Conservation (phyloP, 1,140 invertebrate species). For the Charaxes varanes region DNA sequence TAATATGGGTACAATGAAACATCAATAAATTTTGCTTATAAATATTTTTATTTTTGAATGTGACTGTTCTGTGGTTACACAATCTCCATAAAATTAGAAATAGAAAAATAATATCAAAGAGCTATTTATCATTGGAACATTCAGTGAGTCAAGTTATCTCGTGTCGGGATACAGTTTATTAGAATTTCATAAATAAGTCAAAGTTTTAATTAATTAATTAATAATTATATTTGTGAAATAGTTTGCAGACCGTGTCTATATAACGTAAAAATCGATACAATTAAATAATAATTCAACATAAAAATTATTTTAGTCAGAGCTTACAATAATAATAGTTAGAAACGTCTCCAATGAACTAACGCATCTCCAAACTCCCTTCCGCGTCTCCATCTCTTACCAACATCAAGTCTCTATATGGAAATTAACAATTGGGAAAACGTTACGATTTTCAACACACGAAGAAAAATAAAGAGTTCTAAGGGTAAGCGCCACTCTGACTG, state of each 20-base stretch:
- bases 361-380: constrained; percentile 32
- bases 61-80: constrained; percentile 61
- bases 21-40: constrained; percentile 57
- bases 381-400: constrained; percentile 56
- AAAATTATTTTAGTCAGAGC: constrained; percentile 10
- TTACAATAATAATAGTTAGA: background rate
- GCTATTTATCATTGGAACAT: constrained; percentile 64
- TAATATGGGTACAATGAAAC: constrained; percentile 44
- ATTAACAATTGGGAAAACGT: constrained; percentile 48
- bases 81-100: constrained; percentile 70
- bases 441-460: constrained; percentile 65
- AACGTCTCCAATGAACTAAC: constrained; percentile 7
- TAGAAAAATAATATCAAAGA: constrained; percentile 74
- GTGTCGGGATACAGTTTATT: constrained; percentile 18
- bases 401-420: constrained; percentile 42
- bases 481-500: constrained; percentile 39
- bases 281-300: constrained; percentile 24
- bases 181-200: constrained; percentile 30
- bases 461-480: constrained; percentile 36
- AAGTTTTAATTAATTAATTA: too few relatives aligned
- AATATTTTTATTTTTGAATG: constrained; percentile 72
- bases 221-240: constrained; percentile 26
- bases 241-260: constrained; percentile 18
- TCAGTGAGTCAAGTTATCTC: constrained; percentile 46
- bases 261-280: constrained; percentile 9